phyloP scores from a whole-genome alignment of 2,888 invertebrate species.

The Agrotis ipsilon region DNA sequence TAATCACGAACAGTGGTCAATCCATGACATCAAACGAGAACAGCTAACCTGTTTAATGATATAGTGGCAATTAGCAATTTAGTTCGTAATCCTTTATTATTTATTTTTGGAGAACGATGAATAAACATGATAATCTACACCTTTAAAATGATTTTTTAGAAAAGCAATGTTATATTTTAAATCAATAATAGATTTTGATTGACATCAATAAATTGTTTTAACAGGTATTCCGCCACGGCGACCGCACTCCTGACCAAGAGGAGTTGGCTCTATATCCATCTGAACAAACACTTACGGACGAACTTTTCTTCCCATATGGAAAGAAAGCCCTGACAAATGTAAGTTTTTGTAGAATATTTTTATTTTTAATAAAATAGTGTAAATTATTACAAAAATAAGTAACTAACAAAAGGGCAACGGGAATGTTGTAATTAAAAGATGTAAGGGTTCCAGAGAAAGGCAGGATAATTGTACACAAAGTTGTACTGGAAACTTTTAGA shows the following conservation, averaged over 20 bases:
- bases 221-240: conserved; percentile 94
- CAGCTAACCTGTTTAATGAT: conserved; percentile 16
- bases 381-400: not conserved
- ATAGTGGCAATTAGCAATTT: conserved; percentile 11
- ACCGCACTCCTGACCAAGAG: conserved; percentile 92
- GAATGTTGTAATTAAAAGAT: not conserved
- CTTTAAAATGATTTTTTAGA: not conserved
- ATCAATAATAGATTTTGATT: conserved; percentile 1
- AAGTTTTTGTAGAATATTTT: conserved; percentile 68
- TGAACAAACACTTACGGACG: conserved; percentile 77
- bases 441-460: not conserved
- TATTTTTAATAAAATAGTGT: not conserved
- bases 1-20: conserved; percentile 51
- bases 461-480: not conserved
- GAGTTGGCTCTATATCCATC: conserved; percentile 89
- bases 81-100: conserved; percentile 3
- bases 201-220: conserved; percentile 35
- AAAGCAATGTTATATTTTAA: not conserved
- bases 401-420: not conserved
- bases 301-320: conserved; percentile 92
- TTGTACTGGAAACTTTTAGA: not conserved
- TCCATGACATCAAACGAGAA: conserved; percentile 37
- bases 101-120: conserved; percentile 11
- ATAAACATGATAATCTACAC: not conserved
- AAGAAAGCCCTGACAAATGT: conserved; percentile 93